Conservation (phyloP, 2,113 vertebrate species). For the Prietella phreatophila region DNA sequence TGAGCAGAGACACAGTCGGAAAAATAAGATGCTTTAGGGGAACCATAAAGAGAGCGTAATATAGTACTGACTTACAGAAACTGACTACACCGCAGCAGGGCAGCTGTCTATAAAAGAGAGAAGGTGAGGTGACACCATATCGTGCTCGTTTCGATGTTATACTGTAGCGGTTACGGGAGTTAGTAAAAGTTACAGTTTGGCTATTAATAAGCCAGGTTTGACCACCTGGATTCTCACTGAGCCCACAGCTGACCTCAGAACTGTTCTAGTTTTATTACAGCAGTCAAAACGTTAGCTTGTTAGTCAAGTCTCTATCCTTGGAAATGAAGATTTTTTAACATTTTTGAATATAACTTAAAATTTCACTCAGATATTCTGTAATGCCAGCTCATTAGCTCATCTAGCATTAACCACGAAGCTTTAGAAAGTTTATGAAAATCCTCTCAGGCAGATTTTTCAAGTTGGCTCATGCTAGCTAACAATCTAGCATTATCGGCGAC, state of each 20-base stretch:
- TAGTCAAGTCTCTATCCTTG: neutral
- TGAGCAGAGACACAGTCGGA: neutral
- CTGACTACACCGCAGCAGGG: neutral
- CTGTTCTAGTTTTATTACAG: neutral
- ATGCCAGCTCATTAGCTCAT: neutral
- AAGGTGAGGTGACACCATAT: neutral
- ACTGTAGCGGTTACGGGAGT: neutral
- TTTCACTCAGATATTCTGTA: neutral
- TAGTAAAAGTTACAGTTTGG: neutral
- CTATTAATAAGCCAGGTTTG: neutral
- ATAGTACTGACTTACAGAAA: neutral
- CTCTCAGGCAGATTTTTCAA: neutral
- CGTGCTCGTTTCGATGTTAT: neutral
- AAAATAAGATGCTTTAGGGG: conserved; percentile 18
- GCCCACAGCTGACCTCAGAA: neutral
- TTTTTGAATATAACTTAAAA: neutral
- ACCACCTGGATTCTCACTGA: neutral
- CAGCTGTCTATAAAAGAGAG: neutral
- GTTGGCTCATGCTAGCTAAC: neutral
- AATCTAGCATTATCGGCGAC: neutral
- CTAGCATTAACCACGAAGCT: neutral
- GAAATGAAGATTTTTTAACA: neutral
- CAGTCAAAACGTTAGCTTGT: neutral
- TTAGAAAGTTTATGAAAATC: neutral
- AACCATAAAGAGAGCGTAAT: conserved; percentile 20